These are phyloP conservation scores for Myioborus melanocephalus DNA, from an alignment of 2,797 vertebrate species.

Conservation along the genomic window DNA sequence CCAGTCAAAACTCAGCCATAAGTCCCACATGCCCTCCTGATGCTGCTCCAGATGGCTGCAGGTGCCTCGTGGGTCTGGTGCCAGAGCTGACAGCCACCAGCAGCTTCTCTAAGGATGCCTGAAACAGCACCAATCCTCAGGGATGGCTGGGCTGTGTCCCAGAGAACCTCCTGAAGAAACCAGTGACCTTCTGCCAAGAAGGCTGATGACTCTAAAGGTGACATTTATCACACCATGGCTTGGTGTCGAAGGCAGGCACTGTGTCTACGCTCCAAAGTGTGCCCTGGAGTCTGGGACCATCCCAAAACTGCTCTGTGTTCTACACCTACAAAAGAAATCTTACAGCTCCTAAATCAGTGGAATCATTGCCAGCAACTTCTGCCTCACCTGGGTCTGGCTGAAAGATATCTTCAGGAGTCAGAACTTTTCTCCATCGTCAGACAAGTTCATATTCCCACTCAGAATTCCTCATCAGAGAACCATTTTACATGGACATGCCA, in stretches of 20 bases:
- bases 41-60: not conserved
- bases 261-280: not conserved
- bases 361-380: not conserved
- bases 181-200: not conserved
- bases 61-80: not conserved
- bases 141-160: not conserved
- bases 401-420: not conserved
- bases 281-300: not conserved
- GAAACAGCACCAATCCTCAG: not conserved
- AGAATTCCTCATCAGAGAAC: conserved; percentile 40
- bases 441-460: conserved; percentile 10
- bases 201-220: not conserved
- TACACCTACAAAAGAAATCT: not conserved
- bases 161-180: not conserved
- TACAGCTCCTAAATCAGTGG: not conserved
- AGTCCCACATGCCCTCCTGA: not conserved
- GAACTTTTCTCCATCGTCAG: not conserved
- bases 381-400: not conserved
- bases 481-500: conserved; percentile 76
- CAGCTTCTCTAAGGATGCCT: not conserved
- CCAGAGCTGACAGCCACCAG: not conserved
- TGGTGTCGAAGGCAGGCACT: rapidly evolving
- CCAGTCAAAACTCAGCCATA: not conserved
- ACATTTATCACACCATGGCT: not conserved
- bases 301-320: not conserved